A percentile compares a stretch with the other conserved stretches of the same genome.
phyloP scores from a whole-genome alignment of 1,140 invertebrate species.

The Drosophila simulans region DNA sequence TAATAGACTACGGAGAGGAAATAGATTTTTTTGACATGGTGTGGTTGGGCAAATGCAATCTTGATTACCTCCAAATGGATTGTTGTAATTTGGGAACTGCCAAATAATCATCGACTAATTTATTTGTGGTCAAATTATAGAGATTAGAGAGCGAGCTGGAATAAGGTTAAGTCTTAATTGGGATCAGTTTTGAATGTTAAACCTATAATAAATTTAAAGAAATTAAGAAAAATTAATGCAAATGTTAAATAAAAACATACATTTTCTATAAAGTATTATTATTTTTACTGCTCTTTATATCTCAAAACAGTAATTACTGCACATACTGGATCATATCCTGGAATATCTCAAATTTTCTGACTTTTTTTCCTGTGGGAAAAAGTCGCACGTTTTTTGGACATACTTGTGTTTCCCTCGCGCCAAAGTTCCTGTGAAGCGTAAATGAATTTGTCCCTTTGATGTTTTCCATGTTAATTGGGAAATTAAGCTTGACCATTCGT shows the following conservation, averaged over 20 bases:
- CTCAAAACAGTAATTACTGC: too few relatives aligned
- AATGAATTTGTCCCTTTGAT: conserved; percentile 63
- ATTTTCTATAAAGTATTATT: too few relatives aligned
- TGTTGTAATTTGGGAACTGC: background rate
- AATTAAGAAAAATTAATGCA: too few relatives aligned
- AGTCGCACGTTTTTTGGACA: conserved; percentile 54
- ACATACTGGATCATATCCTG: too few relatives aligned
- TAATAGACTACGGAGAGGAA: background rate
- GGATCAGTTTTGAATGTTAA: too few relatives aligned
- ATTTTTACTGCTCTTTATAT: too few relatives aligned
- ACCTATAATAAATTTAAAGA: too few relatives aligned
- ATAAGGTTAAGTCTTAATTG: too few relatives aligned
- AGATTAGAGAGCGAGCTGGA: too few relatives aligned
- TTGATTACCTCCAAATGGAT: conserved; percentile 9
- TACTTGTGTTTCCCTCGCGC: conserved; percentile 8
- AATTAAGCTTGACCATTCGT: conserved; percentile 52
- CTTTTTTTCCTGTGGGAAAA: conserved; percentile 17
- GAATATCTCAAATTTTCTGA: conserved; percentile 14
- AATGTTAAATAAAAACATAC: too few relatives aligned
- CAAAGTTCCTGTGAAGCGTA: conserved; percentile 35
- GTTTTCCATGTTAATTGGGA: conserved; percentile 71
- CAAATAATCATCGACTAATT: background rate
- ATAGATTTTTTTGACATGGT: background rate
- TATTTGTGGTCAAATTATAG: background rate
- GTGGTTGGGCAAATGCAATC: conserved; percentile 20